Evolutionary conservation across 2,888 invertebrate genomes (phyloP).

Genomic region (Dryococelus australis): DNA sequence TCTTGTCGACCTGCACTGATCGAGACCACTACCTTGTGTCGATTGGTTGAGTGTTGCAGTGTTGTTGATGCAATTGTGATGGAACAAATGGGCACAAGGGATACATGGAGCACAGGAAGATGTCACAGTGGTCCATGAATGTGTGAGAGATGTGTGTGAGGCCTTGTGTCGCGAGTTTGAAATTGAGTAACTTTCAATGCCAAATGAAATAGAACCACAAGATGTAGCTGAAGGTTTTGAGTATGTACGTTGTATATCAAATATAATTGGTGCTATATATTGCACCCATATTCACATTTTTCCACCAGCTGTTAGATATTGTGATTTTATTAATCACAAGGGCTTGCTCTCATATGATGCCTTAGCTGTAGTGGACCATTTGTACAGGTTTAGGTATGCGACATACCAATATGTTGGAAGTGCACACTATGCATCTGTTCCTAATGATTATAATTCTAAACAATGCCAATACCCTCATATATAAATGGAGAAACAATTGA

Average conservation of each 20-base stretch:
- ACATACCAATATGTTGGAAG: constrained; percentile 28
- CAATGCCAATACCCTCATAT: not conserved
- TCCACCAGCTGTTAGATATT: constrained; percentile 44
- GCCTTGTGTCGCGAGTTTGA: not conserved
- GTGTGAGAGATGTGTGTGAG: constrained; percentile 23
- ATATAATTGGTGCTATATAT: constrained; percentile 52
- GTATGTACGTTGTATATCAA: constrained; percentile 46
- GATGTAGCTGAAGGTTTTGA: constrained; percentile 37
- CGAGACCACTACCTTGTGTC: too few species aligned
- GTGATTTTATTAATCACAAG: constrained; percentile 48
- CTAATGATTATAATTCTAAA: not conserved
- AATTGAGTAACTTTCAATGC: constrained; percentile 48
- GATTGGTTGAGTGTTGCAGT: too few species aligned
- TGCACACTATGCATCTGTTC: constrained; percentile 17
- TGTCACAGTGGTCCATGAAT: constrained; percentile 10
- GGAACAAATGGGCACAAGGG: too few species aligned
- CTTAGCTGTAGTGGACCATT: constrained; percentile 48
- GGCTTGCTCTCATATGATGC: constrained; percentile 47
- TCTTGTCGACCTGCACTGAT: too few species aligned
- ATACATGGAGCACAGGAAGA: too few species aligned
- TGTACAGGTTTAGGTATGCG: constrained; percentile 39
- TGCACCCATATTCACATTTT: constrained; percentile 47
- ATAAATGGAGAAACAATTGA: not conserved
- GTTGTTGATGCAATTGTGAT: too few species aligned
- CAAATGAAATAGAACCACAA: constrained; percentile 48